These are phyloP conservation scores for Erithacus rubecula DNA, from an alignment of 2,797 vertebrate species.

Conservation along the genomic window DNA sequence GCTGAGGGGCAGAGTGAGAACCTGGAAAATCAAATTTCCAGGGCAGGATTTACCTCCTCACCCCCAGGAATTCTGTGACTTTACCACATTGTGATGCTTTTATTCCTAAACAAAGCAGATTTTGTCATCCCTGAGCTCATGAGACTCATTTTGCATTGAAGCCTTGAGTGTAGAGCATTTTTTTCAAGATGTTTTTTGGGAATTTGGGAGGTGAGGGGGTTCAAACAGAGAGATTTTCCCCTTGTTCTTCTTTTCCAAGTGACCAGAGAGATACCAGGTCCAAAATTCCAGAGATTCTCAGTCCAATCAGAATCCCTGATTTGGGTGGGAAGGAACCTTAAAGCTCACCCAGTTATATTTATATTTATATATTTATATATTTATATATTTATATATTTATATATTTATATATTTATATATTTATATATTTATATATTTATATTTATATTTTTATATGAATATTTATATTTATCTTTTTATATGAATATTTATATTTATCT, in stretches of 20 bases:
- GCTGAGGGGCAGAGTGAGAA: not conserved
- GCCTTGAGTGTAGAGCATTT: rapidly evolving
- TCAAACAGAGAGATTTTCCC: not conserved
- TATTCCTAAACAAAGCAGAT: not conserved
- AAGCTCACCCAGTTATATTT: not conserved
- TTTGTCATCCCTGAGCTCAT: rapidly evolving
- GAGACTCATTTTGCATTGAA: not conserved
- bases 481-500: not conserved
- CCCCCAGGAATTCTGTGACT: not conserved
- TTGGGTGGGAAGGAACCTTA: not conserved
- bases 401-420: not conserved
- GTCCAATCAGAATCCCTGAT: not conserved
- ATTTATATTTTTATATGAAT: not conserved
- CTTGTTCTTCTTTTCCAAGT: not conserved
- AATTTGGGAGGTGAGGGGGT: not conserved
- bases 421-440: no score
- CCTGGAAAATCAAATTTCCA: not conserved
- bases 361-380: not conserved
- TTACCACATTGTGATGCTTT: not conserved
- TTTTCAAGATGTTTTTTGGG: not conserved
- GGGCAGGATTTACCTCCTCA: not conserved
- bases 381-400: not conserved
- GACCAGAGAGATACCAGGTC: not conserved
- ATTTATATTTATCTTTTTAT: not conserved
- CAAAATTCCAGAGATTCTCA: not conserved